Evolutionary conservation across 2,797 vertebrate species (phyloP).

Genomic region (Craterocephalus amniculus): DNA sequence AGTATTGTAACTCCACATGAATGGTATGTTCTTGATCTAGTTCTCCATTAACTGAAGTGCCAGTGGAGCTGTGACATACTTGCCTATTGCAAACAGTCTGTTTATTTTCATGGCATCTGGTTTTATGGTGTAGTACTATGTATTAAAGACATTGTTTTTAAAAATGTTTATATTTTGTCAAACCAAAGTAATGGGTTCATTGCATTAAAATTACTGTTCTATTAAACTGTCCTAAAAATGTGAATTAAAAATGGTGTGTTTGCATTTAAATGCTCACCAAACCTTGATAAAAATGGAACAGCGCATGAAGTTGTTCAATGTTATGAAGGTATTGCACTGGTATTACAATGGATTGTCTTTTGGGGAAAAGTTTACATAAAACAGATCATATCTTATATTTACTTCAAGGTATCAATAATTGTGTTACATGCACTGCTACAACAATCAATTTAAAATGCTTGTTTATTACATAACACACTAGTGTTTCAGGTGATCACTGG

Average conservation of each 20-base stretch:
- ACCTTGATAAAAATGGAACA: background rate
- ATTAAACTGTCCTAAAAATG: background rate
- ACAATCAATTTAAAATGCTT: constrained; percentile 14
- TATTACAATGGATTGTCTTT: background rate
- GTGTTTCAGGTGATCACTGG: constrained; percentile 88
- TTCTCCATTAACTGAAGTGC: background rate
- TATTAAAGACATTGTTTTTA: background rate
- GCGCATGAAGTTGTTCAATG: background rate
- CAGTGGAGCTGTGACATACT: background rate
- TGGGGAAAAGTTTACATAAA: background rate
- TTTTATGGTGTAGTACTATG: background rate
- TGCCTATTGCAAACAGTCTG: background rate
- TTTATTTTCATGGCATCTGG: background rate
- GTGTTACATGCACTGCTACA: background rate
- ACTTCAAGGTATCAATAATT: background rate
- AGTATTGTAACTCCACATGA: background rate
- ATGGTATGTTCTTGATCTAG: background rate
- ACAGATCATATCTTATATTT: background rate
- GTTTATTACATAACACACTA: constrained; percentile 19
- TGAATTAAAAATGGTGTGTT: background rate
- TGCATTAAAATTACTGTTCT: background rate
- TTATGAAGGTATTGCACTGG: background rate
- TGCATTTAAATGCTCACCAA: background rate
- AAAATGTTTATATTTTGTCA: background rate
- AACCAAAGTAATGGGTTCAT: background rate